Conservation (phyloP, 2,113 vertebrate species). For the Thunnus maccoyii region DNA sequence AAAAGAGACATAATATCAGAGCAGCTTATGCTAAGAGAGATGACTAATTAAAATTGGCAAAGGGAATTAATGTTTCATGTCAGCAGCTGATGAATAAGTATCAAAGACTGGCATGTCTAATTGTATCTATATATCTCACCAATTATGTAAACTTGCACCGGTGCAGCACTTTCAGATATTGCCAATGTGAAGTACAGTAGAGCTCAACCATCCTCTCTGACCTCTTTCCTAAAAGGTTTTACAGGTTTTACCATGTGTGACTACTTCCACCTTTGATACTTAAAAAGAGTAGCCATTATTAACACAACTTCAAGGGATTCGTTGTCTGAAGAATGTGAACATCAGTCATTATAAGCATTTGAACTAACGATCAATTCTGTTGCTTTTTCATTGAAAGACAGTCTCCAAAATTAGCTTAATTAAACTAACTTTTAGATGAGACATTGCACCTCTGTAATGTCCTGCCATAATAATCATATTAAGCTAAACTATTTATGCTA, state of each 20-base stretch:
- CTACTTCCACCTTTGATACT: not conserved
- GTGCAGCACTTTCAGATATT: constrained; percentile 36
- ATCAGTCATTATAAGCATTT: not conserved
- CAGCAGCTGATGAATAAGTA: constrained; percentile 73
- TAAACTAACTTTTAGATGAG: constrained; percentile 13
- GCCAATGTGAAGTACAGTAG: constrained; percentile 12
- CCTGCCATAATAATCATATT: constrained; percentile 1
- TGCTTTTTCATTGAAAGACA: not conserved
- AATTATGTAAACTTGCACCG: constrained; percentile 22
- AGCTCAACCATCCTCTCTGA: constrained; percentile 5
- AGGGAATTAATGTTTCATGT: constrained; percentile 74
- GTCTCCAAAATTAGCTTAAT: not conserved
- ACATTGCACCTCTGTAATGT: constrained; percentile 10
- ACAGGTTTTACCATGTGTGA: not conserved
- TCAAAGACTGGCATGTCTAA: constrained; percentile 60
- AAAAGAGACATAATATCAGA: constrained; percentile 58
- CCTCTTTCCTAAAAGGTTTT: not conserved
- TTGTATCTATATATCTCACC: constrained; percentile 51
- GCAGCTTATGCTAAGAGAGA: constrained; percentile 51
- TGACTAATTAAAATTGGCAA: constrained; percentile 72
- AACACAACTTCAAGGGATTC: not conserved
- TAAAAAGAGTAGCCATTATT: not conserved
- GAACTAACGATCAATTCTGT: not conserved
- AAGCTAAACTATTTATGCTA: constrained; percentile 1
- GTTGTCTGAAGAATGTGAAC: not conserved